Percentiles rank a stretch among this genome's conserved stretches.
phyloP scores from a whole-genome alignment of 2,888 invertebrate genomes.

The Tinea semifulvella region DNA sequence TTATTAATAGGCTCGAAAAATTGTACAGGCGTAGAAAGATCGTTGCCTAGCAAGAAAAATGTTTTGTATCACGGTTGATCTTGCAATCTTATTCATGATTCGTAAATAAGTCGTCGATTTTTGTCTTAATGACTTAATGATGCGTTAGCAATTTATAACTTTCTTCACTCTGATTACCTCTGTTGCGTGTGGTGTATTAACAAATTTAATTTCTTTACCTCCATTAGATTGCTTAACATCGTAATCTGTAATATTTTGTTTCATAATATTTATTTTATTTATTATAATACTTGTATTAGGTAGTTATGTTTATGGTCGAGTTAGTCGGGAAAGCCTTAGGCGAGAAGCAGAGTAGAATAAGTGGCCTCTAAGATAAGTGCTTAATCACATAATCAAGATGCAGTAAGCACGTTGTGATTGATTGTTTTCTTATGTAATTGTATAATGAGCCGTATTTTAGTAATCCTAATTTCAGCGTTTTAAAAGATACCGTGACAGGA shows the following conservation, averaged over 20 bases:
- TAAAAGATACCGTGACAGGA: too few relatives aligned
- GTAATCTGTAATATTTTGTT: slow-evolving; percentile 19
- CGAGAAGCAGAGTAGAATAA: slow-evolving; percentile 7
- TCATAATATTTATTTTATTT: slow-evolving; percentile 16
- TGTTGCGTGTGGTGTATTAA: slow-evolving; percentile 4
- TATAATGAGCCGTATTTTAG: slow-evolving; percentile 7
- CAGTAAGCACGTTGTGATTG: slow-evolving; percentile 28
- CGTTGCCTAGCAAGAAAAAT: neutral
- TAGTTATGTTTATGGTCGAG: slow-evolving; percentile 4
- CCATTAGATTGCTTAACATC: slow-evolving; percentile 15
- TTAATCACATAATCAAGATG: slow-evolving; percentile 52
- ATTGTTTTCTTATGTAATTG: slow-evolving; percentile 20
- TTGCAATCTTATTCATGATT: neutral
- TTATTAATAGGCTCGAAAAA: neutral
- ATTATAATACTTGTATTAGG: slow-evolving; percentile 7
- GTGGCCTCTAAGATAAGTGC: slow-evolving; percentile 27
- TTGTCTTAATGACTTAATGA: neutral
- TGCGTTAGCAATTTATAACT: neutral
- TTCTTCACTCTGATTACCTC: neutral
- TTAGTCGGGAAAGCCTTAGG: slow-evolving; percentile 6
- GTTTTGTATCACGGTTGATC: neutral
- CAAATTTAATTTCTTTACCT: slow-evolving; percentile 1
- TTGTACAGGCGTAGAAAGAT: neutral
- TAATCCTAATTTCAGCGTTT: neutral
- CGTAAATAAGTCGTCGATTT: neutral